Percentiles rank a stretch among this genome's conserved stretches.
Conservation (phyloP, 53 echinoderm and acorn worm species). For the Luidia sarsii region DNA sequence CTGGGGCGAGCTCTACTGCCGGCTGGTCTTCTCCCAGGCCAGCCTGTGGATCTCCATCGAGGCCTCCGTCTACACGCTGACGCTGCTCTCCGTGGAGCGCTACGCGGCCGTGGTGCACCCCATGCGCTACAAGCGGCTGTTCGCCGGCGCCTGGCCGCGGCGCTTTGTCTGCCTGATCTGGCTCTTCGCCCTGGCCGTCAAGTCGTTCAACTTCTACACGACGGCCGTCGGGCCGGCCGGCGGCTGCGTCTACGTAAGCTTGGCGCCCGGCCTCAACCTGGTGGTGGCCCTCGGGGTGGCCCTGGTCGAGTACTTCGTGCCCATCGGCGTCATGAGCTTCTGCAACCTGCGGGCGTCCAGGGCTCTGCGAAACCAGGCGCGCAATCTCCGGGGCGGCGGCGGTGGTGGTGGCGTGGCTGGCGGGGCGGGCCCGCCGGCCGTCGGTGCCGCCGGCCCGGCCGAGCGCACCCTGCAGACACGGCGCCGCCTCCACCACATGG, state of each 20-base stretch:
- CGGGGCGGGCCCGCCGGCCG: not conserved
- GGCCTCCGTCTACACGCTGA: slow-evolving; percentile 56
- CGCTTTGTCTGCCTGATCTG: slow-evolving; percentile 34
- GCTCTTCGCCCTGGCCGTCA: slow-evolving; percentile 30
- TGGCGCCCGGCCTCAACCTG: slow-evolving; percentile 19
- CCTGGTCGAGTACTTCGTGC: slow-evolving; percentile 55
- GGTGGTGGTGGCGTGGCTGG: not conserved
- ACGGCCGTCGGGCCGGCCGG: not conserved
- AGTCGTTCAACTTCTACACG: slow-evolving; percentile 50
- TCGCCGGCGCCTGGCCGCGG: not conserved
- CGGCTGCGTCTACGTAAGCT: slow-evolving; percentile 2
- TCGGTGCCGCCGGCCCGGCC: slow-evolving; percentile 14
- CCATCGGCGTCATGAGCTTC: slow-evolving; percentile 46
- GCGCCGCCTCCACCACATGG: slow-evolving; percentile 40
- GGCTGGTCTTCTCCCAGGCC: slow-evolving; percentile 12
- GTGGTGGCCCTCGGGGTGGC: slow-evolving; percentile 1
- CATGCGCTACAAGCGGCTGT: slow-evolving; percentile 23
- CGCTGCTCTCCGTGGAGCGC: slow-evolving; percentile 35
- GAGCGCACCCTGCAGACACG: slow-evolving; percentile 44
- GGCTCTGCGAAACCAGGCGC: slow-evolving; percentile 48
- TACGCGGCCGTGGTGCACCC: slow-evolving; percentile 48
- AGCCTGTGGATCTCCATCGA: slow-evolving; percentile 57
- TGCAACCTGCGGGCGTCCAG: slow-evolving; percentile 27
- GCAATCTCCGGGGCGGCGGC: slow-evolving; percentile 22
- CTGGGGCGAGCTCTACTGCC: slow-evolving; percentile 59